Conservation (phyloP, 2,113 vertebrate genomes). For the Saimiri boliviensis region DNA sequence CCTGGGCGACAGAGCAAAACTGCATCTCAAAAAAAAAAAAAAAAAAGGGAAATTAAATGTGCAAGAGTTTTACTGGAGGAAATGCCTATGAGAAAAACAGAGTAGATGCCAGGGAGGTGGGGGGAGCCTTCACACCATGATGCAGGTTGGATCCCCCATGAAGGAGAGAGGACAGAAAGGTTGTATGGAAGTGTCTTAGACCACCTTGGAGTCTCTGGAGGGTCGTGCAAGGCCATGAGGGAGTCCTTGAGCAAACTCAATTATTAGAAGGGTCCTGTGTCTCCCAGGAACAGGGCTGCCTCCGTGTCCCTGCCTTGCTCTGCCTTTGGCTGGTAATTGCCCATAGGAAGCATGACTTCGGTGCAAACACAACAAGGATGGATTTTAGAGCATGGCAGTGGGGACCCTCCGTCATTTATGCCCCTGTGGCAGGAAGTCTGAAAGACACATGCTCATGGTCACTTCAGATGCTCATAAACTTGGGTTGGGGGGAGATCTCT, state of each 20-base stretch:
- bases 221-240: background rate
- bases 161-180: background rate
- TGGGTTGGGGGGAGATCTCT: background rate
- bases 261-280: background rate
- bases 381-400: background rate
- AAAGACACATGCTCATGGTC: background rate
- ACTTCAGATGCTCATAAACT: background rate
- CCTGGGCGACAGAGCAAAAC: no score
- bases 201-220: background rate
- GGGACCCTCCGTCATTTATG: accelerated
- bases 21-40: no score
- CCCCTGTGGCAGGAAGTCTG: background rate
- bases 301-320: background rate
- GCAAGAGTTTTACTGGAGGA: no score
- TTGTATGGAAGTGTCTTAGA: background rate
- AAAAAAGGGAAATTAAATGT: background rate
- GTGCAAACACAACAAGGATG: accelerated
- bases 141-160: background rate
- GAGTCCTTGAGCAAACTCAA: background rate
- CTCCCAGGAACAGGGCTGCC: background rate
- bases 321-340: background rate
- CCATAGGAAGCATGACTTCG: accelerated
- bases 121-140: background rate
- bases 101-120: no score
- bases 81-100: background rate